A percentile compares a stretch with the other conserved stretches of the same genome.
These are phyloP conservation scores for Musca domestica DNA, from an alignment of 1,140 invertebrate species.

Conservation along the genomic window DNA sequence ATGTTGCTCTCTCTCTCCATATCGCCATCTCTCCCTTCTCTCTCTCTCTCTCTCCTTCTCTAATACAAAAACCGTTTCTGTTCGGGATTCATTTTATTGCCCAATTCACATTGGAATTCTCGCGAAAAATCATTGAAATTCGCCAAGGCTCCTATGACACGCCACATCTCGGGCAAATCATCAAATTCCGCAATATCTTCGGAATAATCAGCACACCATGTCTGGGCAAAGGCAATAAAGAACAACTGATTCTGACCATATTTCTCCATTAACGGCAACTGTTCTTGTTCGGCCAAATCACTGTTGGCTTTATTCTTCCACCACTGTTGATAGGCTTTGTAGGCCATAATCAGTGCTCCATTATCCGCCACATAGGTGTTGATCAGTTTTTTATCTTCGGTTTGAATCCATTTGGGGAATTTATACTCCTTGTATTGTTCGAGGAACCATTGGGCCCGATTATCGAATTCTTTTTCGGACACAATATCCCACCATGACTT, in stretches of 20 bases:
- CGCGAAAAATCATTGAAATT: conserved; percentile 78
- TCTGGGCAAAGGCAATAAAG: conserved; percentile 87
- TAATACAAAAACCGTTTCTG: conserved; percentile 23
- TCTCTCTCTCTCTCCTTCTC: too few relatives aligned
- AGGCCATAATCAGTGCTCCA: conserved; percentile 86
- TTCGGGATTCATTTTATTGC: conserved; percentile 62
- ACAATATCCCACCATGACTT: conserved; percentile 96
- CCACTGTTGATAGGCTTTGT: conserved; percentile 70
- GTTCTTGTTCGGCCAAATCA: conserved; percentile 57
- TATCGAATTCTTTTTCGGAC: conserved; percentile 83
- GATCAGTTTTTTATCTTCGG: not conserved
- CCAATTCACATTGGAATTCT: conserved; percentile 67
- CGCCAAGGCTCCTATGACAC: conserved; percentile 77
- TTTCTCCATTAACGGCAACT: conserved; percentile 72
- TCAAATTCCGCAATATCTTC: conserved; percentile 35
- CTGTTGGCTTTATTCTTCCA: conserved; percentile 58
- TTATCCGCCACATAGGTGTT: conserved; percentile 73
- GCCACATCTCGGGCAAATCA: conserved; percentile 66
- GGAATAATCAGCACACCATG: conserved; percentile 46
- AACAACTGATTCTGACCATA: conserved; percentile 83
- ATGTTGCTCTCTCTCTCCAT: too few relatives aligned
- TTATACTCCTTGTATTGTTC: conserved; percentile 78
- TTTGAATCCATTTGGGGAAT: conserved; percentile 55
- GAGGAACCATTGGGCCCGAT: conserved; percentile 85
- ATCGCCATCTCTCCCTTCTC: too few relatives aligned